Base-by-base conservation (phyloP, 2,797 vertebrate species). In the Muraenolepis orangiensis region DNA sequence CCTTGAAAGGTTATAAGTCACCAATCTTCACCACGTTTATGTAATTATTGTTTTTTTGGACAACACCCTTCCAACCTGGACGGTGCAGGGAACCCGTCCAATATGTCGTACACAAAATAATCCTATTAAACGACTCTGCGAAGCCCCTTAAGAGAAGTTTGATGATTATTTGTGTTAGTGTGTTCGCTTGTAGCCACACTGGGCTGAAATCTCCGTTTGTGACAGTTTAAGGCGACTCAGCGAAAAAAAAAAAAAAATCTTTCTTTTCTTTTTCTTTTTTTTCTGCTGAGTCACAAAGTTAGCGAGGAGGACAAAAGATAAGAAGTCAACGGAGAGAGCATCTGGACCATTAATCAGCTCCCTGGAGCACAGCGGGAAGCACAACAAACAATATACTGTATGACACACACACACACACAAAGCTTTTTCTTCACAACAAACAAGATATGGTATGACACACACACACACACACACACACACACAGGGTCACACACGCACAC, bases 161-260 rank as follows among this genome's bases (percentile, higher is more conserved):
- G 46, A 51, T n/a, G 46, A 51, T 16, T 18, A 6, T 71, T 16
- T 30, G 70, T 18, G 6, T 30, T 16, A 28, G 69, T 14, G 14
- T 14, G 29, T 36, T 57, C 34, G 75, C 78, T 46, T 6, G 18
- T 81, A 61, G 79, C 78, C 72, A 74, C 38, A 74, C 38, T 1
- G 0, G 2, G 69, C 72, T 78, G 76, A 74, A 79, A 23, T 77
- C 76, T 82, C 74, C 6, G 1, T 73, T 78, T 76, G 81, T 84
- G 84, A 81, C 77, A 78, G 34, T 38, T 74, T 66, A 73, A n/a
- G 70, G 77, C 83, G 78, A 89, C 77, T 88, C 87, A 87, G 90
- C 87, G 26, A 32, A 66, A 82, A 61, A 46, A 20, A 61, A 61
- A 61, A 61, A 8, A 0, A 10, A 61, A 61, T 61, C 51, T 61